These are phyloP conservation scores for Brachionus sp. DNA, from an alignment of 1,140 invertebrate species.

Conservation along the genomic window DNA sequence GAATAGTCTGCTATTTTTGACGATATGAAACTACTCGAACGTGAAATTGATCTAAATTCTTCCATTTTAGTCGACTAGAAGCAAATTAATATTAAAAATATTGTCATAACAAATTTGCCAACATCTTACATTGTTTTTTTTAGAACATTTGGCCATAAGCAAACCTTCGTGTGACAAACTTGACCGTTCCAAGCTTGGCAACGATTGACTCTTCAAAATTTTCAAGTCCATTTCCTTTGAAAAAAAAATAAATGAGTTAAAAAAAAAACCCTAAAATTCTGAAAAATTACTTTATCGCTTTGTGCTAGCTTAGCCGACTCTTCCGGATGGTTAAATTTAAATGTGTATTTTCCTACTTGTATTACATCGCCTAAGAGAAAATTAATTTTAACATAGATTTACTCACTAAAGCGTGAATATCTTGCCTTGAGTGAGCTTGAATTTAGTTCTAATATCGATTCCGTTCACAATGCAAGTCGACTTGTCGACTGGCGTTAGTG, in stretches of 20 bases:
- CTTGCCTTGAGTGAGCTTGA: slow-evolving; percentile 13
- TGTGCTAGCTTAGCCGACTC: slow-evolving; percentile 76
- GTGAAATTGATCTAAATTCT: slow-evolving; percentile 29
- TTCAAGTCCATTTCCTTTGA: slow-evolving; percentile 35
- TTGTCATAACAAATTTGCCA: not conserved
- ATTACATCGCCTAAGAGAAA: slow-evolving; percentile 69
- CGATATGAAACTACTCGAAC: slow-evolving; percentile 34
- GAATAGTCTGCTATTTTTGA: slow-evolving; percentile 34
- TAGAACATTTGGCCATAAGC: slow-evolving; percentile 28
- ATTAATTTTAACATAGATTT: not conserved
- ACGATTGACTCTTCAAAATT: slow-evolving; percentile 40
- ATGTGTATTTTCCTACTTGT: slow-evolving; percentile 81
- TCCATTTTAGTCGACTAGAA: slow-evolving; percentile 33
- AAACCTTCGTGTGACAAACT: slow-evolving; percentile 18
- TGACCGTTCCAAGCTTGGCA: not conserved
- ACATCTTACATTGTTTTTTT: slow-evolving; percentile 38
- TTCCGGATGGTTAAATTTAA: slow-evolving; percentile 84
- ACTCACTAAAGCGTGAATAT: not conserved
- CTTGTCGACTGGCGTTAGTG: not conserved
- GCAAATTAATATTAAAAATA: not conserved
- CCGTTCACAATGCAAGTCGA: not conserved
- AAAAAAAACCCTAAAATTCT: not conserved
- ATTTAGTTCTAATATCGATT: not conserved
- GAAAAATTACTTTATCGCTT: not conserved
- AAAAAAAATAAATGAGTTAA: not conserved